Evolutionary conservation across 2,113 vertebrate genomes (phyloP).

Genomic region (Emberiza fucata): DNA sequence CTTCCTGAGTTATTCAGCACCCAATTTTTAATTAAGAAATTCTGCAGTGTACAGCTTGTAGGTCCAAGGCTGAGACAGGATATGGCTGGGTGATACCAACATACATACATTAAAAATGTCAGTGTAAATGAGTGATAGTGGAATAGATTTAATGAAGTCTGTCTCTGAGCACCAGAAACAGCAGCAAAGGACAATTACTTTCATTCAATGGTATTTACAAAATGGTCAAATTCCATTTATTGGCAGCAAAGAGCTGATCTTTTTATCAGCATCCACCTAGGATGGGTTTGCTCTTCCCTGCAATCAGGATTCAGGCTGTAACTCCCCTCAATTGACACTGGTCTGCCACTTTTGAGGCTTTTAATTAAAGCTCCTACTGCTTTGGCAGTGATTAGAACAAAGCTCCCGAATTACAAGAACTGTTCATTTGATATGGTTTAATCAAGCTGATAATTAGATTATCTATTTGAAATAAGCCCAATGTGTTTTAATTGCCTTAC

Average conservation of each 20-base stretch:
- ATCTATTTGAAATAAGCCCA: constrained; percentile 57
- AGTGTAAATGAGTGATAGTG: neutral
- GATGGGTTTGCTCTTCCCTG: neutral
- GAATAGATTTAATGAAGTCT: neutral
- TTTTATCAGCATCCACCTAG: neutral
- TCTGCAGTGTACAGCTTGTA: neutral
- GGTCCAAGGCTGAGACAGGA: neutral
- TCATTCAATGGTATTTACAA: neutral
- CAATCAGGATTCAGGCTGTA: neutral
- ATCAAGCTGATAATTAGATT: constrained; percentile 67
- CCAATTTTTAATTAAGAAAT: neutral
- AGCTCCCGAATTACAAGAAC: constrained; percentile 9
- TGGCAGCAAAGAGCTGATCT: neutral
- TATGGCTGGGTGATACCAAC: neutral
- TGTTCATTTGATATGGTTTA: constrained; percentile 52
- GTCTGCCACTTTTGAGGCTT: neutral
- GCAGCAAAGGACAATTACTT: neutral
- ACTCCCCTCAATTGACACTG: neutral
- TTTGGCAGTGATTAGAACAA: constrained; percentile 33
- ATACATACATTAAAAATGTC: neutral
- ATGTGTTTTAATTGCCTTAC: constrained; percentile 38
- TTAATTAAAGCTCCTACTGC: constrained; percentile 44
- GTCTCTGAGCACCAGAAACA: neutral
- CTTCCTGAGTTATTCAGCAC: neutral
- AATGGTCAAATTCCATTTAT: neutral